Evolutionary conservation across 2,888 invertebrate species (phyloP).

Genomic region (Mystacides longicornis): DNA sequence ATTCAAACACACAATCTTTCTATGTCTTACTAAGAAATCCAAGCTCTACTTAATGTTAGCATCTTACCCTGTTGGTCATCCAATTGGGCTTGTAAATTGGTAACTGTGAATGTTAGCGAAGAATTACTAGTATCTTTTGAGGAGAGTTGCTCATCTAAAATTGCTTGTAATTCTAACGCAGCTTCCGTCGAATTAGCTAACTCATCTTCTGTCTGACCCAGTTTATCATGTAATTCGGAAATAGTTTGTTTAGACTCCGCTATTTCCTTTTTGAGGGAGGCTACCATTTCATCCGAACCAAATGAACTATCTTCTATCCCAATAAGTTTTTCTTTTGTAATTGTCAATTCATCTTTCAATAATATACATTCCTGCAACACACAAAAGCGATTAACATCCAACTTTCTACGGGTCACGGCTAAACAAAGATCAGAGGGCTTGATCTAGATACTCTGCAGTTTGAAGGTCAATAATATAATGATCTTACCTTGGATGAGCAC

Average conservation of each 20-base stretch:
- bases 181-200: slow-evolving; percentile 65
- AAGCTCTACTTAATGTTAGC: neutral
- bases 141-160: slow-evolving; percentile 22
- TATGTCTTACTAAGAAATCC: neutral
- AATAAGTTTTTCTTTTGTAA: slow-evolving; percentile 51
- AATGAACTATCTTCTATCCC: slow-evolving; percentile 65
- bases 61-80: slow-evolving; percentile 52
- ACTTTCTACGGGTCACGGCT: too few species aligned
- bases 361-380: slow-evolving; percentile 55
- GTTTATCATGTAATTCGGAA: slow-evolving; percentile 56
- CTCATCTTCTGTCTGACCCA: slow-evolving; percentile 72
- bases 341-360: slow-evolving; percentile 54
- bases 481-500: slow-evolving; percentile 47
- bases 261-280: slow-evolving; percentile 58
- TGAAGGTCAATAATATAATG: slow-evolving; percentile 33
- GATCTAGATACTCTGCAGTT: slow-evolving; percentile 17
- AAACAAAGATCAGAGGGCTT: too few species aligned
- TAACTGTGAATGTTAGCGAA: slow-evolving; percentile 55
- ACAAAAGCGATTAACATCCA: too few species aligned
- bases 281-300: slow-evolving; percentile 65
- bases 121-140: slow-evolving; percentile 40
- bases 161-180: slow-evolving; percentile 22
- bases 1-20: too few species aligned
- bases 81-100: slow-evolving; percentile 57
- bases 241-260: slow-evolving; percentile 44